Conservation (phyloP, 1,140 invertebrate genomes). For the Aporrectodea caliginosa region DNA sequence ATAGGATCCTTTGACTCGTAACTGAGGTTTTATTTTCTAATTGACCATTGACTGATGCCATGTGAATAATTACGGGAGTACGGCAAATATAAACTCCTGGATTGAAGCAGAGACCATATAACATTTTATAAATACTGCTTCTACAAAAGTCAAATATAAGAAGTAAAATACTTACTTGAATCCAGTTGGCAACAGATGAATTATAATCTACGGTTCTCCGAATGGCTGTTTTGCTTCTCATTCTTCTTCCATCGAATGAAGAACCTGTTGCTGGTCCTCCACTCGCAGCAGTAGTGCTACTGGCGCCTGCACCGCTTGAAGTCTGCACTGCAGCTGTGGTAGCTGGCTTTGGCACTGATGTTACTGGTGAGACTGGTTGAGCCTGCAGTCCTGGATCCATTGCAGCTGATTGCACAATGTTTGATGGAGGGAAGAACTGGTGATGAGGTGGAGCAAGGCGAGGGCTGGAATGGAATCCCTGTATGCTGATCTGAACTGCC, state of each 20-base stretch:
- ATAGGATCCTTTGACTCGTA: too few relatives aligned
- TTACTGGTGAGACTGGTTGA: not conserved
- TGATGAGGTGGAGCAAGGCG: not conserved
- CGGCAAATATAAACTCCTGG: too few relatives aligned
- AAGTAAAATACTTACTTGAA: constrained; percentile 73
- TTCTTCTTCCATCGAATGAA: constrained; percentile 76
- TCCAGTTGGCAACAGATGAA: constrained; percentile 83
- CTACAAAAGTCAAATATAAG: too few relatives aligned
- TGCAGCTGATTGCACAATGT: not conserved
- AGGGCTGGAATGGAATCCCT: not conserved
- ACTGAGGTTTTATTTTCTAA: too few relatives aligned
- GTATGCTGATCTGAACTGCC: not conserved
- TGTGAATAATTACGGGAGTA: too few relatives aligned
- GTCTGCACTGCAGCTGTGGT: not conserved
- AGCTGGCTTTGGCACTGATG: not conserved
- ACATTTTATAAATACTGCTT: too few relatives aligned
- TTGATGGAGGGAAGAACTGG: not conserved
- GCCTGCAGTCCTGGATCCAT: not conserved
- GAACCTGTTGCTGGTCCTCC: not conserved
- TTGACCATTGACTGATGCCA: too few relatives aligned
- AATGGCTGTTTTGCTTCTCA: constrained; percentile 86
- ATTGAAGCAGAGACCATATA: too few relatives aligned
- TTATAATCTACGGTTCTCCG: constrained; percentile 98
- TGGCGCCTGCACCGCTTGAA: not conserved
- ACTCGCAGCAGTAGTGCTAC: too few relatives aligned